Percentiles rank a stretch among this genome's conserved stretches.
Conservation (phyloP, 2,797 vertebrate genomes). For the Crenuchus spilurus region DNA sequence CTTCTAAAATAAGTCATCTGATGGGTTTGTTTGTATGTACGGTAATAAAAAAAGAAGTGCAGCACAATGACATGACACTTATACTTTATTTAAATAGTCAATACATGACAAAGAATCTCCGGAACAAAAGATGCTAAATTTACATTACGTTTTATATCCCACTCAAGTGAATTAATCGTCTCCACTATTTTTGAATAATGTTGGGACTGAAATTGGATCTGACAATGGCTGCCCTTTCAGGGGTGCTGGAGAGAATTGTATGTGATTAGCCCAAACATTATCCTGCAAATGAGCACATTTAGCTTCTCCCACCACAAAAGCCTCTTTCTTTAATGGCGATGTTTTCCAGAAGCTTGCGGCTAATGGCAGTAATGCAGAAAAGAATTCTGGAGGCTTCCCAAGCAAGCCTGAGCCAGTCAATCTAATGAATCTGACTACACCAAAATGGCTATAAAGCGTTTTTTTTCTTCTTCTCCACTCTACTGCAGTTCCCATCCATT, state of each 20-base stretch:
- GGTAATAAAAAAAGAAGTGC: too few relatives aligned
- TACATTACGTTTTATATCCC: too few relatives aligned
- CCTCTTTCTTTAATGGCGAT: slow-evolving; percentile 21
- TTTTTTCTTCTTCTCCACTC: background rate
- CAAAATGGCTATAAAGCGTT: slow-evolving; percentile 13
- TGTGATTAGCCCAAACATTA: background rate
- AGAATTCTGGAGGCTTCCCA: slow-evolving; percentile 3
- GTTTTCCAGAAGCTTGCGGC: slow-evolving; percentile 10
- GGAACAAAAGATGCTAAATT: background rate
- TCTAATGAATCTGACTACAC: slow-evolving; percentile 36
- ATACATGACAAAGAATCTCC: background rate
- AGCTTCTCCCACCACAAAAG: background rate
- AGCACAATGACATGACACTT: too few relatives aligned
- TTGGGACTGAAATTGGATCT: background rate
- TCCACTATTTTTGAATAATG: background rate
- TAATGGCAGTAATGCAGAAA: slow-evolving; percentile 10
- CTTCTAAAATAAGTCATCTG: too few relatives aligned
- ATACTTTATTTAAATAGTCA: background rate
- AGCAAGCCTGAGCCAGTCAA: background rate
- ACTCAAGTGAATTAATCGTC: background rate
- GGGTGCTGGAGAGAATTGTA: background rate
- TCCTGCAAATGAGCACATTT: slow-evolving; percentile 22
- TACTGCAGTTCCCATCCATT: slow-evolving; percentile 4
- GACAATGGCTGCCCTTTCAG: background rate
- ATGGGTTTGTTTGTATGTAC: too few relatives aligned